phyloP scores from a whole-genome alignment of 2,797 vertebrate genomes.

The Buphagus erythrorhynchus region DNA sequence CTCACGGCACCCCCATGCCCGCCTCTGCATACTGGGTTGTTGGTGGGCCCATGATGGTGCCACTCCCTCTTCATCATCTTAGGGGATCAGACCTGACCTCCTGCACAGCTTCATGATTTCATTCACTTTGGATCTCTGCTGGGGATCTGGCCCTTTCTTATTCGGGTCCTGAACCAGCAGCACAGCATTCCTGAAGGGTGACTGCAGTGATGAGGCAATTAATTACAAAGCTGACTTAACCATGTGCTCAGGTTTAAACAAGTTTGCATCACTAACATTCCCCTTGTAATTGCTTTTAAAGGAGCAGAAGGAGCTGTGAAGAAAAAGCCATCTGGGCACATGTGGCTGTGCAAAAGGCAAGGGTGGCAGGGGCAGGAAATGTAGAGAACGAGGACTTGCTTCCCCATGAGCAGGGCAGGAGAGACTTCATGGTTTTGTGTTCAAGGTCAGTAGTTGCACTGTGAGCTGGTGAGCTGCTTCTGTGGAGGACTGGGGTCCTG shows the following conservation, averaged over 20 bases:
- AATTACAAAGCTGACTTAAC: slow-evolving; percentile 63
- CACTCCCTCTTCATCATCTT: background rate
- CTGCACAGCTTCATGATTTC: background rate
- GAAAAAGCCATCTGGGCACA: background rate
- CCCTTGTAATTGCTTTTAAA: slow-evolving; percentile 16
- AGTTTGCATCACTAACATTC: slow-evolving; percentile 64
- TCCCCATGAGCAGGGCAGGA: background rate
- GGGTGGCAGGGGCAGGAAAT: background rate
- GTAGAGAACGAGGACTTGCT: background rate
- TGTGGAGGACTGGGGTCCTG: rapidly evolving
- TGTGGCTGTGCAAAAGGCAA: background rate
- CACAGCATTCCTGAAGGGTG: slow-evolving; percentile 55
- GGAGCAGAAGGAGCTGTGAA: background rate
- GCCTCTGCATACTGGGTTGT: rapidly evolving
- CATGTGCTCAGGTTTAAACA: slow-evolving; percentile 62
- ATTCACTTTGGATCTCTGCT: background rate
- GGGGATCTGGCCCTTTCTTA: background rate
- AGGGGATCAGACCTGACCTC: background rate
- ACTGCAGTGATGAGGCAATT: slow-evolving; percentile 64
- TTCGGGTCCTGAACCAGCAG: background rate
- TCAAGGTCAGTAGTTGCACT: background rate
- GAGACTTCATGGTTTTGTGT: rapidly evolving
- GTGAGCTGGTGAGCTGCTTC: background rate
- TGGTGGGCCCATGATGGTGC: rapidly evolving
- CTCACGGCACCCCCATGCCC: rapidly evolving